Evolutionary conservation across 1,140 invertebrate species (phyloP).

Genomic region (Bradynema listronoti): DNA sequence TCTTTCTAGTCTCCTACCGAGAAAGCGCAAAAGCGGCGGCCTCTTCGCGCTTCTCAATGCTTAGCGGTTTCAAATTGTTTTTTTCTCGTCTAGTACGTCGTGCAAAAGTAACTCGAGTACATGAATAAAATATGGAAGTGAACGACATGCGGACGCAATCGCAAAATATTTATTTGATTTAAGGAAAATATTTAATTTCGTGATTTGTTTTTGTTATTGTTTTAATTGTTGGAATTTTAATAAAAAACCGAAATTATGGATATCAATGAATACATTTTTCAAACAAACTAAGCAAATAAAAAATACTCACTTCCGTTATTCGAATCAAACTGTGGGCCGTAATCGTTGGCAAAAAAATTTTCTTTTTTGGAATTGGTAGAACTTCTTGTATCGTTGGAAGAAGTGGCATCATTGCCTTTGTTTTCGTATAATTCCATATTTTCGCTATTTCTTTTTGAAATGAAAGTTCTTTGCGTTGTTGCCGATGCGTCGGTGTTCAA

Average conservation of each 20-base stretch:
- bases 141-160: constrained; percentile 84
- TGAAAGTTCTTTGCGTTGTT: constrained; percentile 64
- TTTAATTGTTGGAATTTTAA: no score
- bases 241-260: no score
- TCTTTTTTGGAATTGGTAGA: no score
- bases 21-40: constrained; percentile 38
- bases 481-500: no score
- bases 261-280: no score
- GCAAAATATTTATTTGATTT: no score
- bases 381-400: no score
- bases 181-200: no score
- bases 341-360: constrained; percentile 7
- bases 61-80: constrained; percentile 49
- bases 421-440: no score
- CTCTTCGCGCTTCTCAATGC: constrained; percentile 31
- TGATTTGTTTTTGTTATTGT: no score
- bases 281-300: constrained; percentile 5
- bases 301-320: constrained; percentile 38
- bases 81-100: constrained; percentile 80
- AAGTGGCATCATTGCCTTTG: no score
- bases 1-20: constrained; percentile 76
- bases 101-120: constrained; percentile 89
- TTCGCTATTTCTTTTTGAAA: constrained; percentile 87
- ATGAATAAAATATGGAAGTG: constrained; percentile 94
- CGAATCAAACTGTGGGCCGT: constrained; percentile 45